Base-by-base conservation (phyloP, 1,140 invertebrate species). In the Ptiloglossa arizonensis region DNA sequence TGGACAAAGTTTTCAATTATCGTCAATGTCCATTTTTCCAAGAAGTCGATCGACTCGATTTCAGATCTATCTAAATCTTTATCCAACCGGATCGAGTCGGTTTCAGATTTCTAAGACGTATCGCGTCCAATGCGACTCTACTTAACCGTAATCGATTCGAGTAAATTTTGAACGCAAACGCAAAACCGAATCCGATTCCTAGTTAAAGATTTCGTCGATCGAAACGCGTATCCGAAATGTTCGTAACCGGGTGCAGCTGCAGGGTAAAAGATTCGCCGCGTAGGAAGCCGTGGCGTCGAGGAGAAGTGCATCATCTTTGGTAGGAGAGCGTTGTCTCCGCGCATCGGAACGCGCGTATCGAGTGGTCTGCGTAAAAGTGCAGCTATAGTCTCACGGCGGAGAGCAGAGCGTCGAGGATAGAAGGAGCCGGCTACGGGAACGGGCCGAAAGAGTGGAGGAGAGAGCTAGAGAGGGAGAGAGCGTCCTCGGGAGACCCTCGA, bases 401-500 rank as follows among this genome's bases (percentile, higher is more conserved):
- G 69, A n/a, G 41, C 29, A 41, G 27, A 5, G 29, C 48, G 35
- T 32, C 22, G 35, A 29, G 41, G 75, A 69, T 54, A 64, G 68
- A 56, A 11, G 29, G 59, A 64, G 57, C 60, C 19, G 63, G 19
- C 54, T 50, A 35, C 48, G 60, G 56, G 29, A 74, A 59, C 35
- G 35, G 66, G 35, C 15, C 27, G 41, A 44, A 72, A 46, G 79
- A 72, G 74, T 68, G 74, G 29, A 59, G 54, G 62, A 78, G 86
- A 74, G 85, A 82, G 69, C 24, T 44, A 59, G 82, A 83, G 82
- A 83, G 81, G 75, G 83, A 82, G 78, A 75, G 59, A 76, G 60
- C 63, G 82, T 81, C 74, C 79, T 84, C 82, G 59, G 54, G 66
- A 81, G 82, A 35, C 70, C 81, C 71, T 73, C 85, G 86, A 90